Evolutionary conservation across 2,797 vertebrate species (phyloP).

Genomic region (Peromyscus eremicus): DNA sequence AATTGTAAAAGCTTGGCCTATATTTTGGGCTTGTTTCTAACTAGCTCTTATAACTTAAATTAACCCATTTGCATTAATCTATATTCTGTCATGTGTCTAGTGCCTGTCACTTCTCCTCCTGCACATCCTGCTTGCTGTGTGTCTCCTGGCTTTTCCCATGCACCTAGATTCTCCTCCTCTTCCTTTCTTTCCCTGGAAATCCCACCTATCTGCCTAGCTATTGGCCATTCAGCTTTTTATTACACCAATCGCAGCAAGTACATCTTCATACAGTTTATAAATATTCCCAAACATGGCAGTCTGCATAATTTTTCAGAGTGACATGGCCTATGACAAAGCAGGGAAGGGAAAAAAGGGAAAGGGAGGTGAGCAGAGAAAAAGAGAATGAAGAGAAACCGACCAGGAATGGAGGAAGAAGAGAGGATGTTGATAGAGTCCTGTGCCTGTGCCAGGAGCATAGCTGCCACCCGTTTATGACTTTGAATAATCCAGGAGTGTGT

Average conservation of each 20-base stretch:
- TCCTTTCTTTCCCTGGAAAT: background rate
- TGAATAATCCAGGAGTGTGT: background rate
- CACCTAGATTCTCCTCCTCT: background rate
- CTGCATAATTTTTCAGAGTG: background rate
- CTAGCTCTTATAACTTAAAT: background rate
- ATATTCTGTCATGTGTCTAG: background rate
- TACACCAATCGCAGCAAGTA: background rate
- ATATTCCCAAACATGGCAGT: background rate
- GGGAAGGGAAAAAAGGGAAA: conserved; percentile 1
- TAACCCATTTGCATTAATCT: background rate
- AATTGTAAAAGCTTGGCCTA: background rate
- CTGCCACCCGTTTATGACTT: background rate
- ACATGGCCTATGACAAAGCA: background rate
- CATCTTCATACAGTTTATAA: background rate
- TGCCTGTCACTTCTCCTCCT: background rate
- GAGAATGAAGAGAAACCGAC: conserved; percentile 1
- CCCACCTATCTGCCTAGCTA: background rate
- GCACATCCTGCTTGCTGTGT: background rate
- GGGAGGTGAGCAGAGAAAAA: background rate
- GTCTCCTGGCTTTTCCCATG: background rate
- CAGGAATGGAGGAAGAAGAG: background rate
- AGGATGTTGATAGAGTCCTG: background rate
- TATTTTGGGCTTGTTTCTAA: background rate
- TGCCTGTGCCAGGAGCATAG: conserved; percentile 3
- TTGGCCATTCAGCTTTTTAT: background rate